A percentile compares a stretch with the other conserved stretches of the same genome.
phyloP scores from a whole-genome alignment of 2,888 invertebrate genomes.

The Drosophila ochracea region DNA sequence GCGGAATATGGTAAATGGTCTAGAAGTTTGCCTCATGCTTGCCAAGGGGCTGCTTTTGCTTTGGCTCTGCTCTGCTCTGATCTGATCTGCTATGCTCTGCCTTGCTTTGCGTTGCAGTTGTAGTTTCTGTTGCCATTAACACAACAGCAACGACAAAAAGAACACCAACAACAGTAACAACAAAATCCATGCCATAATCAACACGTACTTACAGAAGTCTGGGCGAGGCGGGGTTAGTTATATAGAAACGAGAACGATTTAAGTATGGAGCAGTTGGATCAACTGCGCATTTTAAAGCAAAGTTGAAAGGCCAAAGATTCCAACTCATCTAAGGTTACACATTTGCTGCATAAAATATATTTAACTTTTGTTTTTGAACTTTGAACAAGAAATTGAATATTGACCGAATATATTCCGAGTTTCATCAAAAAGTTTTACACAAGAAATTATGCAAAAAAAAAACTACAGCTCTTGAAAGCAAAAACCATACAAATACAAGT shows the following conservation, averaged over 20 bases:
- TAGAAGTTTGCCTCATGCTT: constrained; percentile 68
- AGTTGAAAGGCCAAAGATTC: constrained; percentile 13
- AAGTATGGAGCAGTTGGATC: constrained; percentile 12
- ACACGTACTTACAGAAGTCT: constrained; percentile 76
- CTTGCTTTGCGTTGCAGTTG: constrained; percentile 33
- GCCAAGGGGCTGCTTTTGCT: constrained; percentile 10
- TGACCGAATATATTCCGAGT: neutral
- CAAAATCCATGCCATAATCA: constrained; percentile 72
- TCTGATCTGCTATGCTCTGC: neutral
- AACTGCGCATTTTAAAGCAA: constrained; percentile 40
- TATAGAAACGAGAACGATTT: constrained; percentile 26
- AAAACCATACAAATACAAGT: neutral
- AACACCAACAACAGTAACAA: constrained; percentile 42
- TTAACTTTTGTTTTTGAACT: neutral
- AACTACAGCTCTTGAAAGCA: neutral
- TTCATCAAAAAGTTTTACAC: neutral
- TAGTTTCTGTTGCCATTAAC: no score
- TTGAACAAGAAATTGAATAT: neutral
- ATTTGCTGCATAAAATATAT: neutral
- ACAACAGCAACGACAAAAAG: constrained; percentile 35
- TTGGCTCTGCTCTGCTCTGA: constrained; percentile 7
- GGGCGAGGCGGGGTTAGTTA: neutral
- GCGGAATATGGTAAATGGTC: constrained; percentile 79
- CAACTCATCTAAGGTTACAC: constrained; percentile 25
- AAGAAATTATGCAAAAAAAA: neutral